phyloP scores from a whole-genome alignment of 2,888 invertebrate species.

The Parnassius glacialis region DNA sequence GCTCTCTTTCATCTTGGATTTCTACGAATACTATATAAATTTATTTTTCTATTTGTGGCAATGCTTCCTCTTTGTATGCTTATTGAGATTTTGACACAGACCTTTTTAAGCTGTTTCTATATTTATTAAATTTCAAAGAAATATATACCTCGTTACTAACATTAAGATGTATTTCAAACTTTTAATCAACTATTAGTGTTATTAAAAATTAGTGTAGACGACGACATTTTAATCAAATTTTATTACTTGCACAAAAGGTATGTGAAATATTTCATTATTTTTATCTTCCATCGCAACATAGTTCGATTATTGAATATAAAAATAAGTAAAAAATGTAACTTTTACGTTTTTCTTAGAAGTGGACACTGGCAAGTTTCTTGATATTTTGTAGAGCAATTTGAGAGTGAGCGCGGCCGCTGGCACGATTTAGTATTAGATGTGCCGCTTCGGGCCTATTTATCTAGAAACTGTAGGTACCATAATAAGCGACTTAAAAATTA shows the following conservation, averaged over 20 bases:
- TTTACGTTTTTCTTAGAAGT: neutral
- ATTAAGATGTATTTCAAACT: no score
- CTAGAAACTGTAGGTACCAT: no score
- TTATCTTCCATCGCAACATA: no score
- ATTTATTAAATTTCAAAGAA: no score
- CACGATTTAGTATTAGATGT: conserved; percentile 21
- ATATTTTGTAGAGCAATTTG: conserved; percentile 30
- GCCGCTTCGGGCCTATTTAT: neutral
- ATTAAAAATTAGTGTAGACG: no score
- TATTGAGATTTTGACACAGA: neutral
- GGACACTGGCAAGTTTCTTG: conserved; percentile 20
- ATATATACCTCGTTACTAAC: no score
- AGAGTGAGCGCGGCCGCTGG: conserved; percentile 20
- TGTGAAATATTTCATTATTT: no score
- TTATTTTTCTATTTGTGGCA: neutral
- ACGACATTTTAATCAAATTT: conserved; percentile 4
- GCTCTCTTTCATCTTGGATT: conserved; percentile 13
- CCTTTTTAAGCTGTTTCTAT: neutral
- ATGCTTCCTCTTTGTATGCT: neutral
- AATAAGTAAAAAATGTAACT: neutral
- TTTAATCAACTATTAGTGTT: no score
- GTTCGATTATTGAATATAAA: no score
- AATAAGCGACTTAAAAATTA: no score
- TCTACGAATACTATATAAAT: neutral
- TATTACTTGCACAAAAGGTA: neutral